These are phyloP conservation scores for Macheiramphus alcinus DNA, from an alignment of 2,113 vertebrate species.

Conservation along the genomic window DNA sequence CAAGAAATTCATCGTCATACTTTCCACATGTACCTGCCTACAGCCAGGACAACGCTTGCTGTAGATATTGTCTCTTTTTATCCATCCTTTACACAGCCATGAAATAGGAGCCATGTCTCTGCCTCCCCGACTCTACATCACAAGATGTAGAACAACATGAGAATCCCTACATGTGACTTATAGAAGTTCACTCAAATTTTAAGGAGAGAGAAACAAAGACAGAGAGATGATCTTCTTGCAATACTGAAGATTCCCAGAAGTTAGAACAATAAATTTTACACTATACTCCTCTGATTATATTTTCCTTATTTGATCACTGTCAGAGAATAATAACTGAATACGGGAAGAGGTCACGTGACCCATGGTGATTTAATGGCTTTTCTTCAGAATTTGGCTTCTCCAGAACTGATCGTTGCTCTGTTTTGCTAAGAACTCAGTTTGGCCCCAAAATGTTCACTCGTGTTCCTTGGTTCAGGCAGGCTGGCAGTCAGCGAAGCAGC, in stretches of 20 bases:
- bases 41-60: rapidly evolving
- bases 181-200: not conserved
- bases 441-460: rapidly evolving
- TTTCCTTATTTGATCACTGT: not conserved
- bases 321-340: not conserved
- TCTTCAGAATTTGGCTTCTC: not conserved
- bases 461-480: not conserved
- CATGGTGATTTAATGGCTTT: not conserved
- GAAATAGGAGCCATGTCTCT: not conserved
- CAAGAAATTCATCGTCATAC: not conserved
- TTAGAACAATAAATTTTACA: not conserved
- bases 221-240: not conserved
- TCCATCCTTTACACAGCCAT: not conserved
- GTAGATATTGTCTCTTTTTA: not conserved
- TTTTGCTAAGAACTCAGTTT: not conserved
- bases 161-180: not conserved
- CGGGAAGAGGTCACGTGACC: not conserved
- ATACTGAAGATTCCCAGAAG: not conserved
- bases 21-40: not conserved
- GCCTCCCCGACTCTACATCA: not conserved
- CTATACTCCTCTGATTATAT: not conserved
- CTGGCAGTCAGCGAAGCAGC: not conserved
- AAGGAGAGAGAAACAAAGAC: not conserved
- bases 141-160: not conserved
- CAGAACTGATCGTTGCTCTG: not conserved